Evolutionary conservation across 2,888 invertebrate genomes (phyloP).

Genomic region (Cheilosia pagana): DNA sequence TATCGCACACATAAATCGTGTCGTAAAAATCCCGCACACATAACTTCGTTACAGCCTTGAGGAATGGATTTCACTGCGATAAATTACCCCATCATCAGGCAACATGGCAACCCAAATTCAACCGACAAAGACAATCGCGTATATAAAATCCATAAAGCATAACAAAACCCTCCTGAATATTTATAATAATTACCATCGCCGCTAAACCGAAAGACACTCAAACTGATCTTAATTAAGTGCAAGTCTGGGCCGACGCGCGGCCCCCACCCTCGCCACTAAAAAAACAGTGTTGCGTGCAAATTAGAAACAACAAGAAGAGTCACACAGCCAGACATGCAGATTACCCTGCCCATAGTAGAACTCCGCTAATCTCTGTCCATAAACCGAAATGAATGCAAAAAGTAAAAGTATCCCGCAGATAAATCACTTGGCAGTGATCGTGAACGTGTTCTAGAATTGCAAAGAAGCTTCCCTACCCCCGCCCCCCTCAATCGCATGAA

Average conservation of each 20-base stretch:
- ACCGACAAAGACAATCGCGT: slow-evolving; percentile 5
- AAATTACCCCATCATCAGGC: slow-evolving; percentile 15
- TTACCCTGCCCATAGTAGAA: slow-evolving; percentile 14
- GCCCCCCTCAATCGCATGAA: slow-evolving; percentile 7
- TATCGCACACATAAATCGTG: slow-evolving; percentile 34
- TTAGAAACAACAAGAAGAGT: slow-evolving; percentile 30
- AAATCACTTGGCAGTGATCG: slow-evolving; percentile 59
- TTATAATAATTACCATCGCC: not conserved
- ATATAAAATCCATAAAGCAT: not conserved
- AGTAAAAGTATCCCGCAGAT: slow-evolving; percentile 39
- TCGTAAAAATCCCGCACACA: slow-evolving; percentile 41
- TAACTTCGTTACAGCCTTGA: slow-evolving; percentile 12
- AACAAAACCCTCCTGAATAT: not conserved
- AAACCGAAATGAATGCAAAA: not conserved
- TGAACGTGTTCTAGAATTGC: slow-evolving; percentile 58
- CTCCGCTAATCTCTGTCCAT: slow-evolving; percentile 5
- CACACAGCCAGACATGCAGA: slow-evolving; percentile 37
- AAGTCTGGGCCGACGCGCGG: not conserved
- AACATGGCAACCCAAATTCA: slow-evolving; percentile 19
- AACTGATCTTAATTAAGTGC: slow-evolving; percentile 53
- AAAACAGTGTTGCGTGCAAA: slow-evolving; percentile 53
- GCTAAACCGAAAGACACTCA: slow-evolving; percentile 14
- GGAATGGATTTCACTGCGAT: slow-evolving; percentile 30
- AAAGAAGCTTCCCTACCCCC: slow-evolving; percentile 23
- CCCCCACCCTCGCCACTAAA: not conserved